Conservation (phyloP, 1,140 invertebrate species). For the Drosophila ohnishii region DNA sequence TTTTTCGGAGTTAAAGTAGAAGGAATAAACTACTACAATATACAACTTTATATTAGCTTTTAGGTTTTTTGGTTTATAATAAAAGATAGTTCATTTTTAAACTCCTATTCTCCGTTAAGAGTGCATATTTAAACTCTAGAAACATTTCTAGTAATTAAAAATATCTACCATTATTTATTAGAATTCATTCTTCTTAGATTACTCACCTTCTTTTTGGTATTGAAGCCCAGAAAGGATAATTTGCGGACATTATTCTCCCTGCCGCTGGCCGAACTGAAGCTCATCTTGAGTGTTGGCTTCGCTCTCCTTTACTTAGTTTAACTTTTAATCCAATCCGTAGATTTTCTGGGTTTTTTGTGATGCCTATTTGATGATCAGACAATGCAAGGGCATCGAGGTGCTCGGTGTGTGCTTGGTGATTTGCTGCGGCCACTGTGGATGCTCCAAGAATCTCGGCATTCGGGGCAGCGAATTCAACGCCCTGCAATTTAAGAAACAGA, state of each 20-base stretch:
- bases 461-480: conserved; percentile 49
- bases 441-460: conserved; percentile 76
- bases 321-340: conserved; percentile 16
- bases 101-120: neutral
- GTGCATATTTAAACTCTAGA: neutral
- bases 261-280: conserved; percentile 74
- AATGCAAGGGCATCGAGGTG: conserved; percentile 57
- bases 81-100: neutral
- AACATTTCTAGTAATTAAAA: neutral
- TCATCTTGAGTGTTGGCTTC: conserved; percentile 60
- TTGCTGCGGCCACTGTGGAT: conserved; percentile 62
- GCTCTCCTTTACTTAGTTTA: conserved; percentile 5
- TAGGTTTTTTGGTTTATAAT: neutral
- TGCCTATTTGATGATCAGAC: conserved; percentile 69
- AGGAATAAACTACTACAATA: neutral
- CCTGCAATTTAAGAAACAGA: conserved; percentile 19
- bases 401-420: conserved; percentile 30
- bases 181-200: neutral
- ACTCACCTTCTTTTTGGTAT: conserved; percentile 82
- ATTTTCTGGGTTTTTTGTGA: neutral
- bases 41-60: neutral
- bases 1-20: neutral
- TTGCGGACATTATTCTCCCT: conserved; percentile 80
- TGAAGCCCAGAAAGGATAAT: conserved; percentile 76
- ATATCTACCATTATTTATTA: no score